Evolutionary conservation across 2,888 invertebrate species (phyloP), one percentile per base, ranked within the genome.

Genomic region (Noctuana brunneofusca): DNA sequence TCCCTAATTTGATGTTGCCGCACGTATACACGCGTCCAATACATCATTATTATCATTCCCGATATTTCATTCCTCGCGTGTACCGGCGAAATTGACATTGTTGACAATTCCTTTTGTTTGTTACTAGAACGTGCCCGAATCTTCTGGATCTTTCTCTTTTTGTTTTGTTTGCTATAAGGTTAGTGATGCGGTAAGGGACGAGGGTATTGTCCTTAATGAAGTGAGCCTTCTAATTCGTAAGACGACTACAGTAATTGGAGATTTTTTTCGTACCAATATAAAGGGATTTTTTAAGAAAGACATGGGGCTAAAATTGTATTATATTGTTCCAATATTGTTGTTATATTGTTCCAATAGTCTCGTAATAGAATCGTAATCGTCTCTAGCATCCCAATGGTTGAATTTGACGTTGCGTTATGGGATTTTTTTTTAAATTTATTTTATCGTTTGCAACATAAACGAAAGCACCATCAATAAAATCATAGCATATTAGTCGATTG

Each of bases 1-100:
- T 71, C 78, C 83, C 81, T 84, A 82, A 84, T 84, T 82, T 78
- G 79, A 79, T 76, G 78, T 79, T 75, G 71, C 78, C 81, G 80
- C 86, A 82, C 84, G 81, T 79, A 78, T 71, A 69, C 65, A 67
- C 74, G 66, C 64, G 63, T 64, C 78, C 79, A 80, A 83, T 83
- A 81, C 81, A 75, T 84, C 82, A 84, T 84, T 84, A 81, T 82
- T 79, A 78, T 76, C 75, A 77, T 79, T 73, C 65, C 64, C 72
- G 71, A 71, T 74, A 73, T 79, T 76, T 71, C 71, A 75, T 81
- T 78, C 81, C 66, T 65, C 66, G 71, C 78, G 67, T 71, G 72
- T 75, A 64, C 70, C 48, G 68, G 71, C 70, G 68, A 75, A 78
- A 76, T 74, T 74, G 74, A 70, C 75, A 66, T 70, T 72, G 74